Base-by-base conservation (phyloP, 1,140 invertebrate species). In the Patella vulgata region DNA sequence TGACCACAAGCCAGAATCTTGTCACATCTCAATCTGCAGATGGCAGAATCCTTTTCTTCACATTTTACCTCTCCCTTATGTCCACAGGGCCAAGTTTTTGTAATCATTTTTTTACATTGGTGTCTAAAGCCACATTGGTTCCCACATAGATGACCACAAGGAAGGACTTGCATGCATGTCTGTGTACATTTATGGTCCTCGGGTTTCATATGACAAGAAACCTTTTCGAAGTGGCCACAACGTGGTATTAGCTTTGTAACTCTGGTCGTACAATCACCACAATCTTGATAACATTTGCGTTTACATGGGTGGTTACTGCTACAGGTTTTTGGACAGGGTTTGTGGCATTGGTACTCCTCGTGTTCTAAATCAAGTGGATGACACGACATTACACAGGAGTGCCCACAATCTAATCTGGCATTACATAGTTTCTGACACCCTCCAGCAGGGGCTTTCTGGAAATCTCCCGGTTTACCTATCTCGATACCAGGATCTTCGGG, bases 231-330 rank as follows among this genome's bases (percentile, higher is more conserved):
- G 54, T 72, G 70, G 1, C 66, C 63, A 63, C 70, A 72, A 1
- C 94, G 92, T 82, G 91, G 93, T 39, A 94, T 87, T 44, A 92
- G 83, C 83, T 94, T 95, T 44, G 88, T 84, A 46, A 86, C 88
- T n/a, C 85, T 87, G 12, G 94, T 78, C 83, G 93, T 93, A 8
- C 93, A 67, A 1, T 48, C 31, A n/a, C 93, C 75, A 93, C 89
- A 43, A 86, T 87, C 19, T 85, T 86, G 11, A 88, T 80, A 9
- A 78, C 62, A 67, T 75, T 74, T 78, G 89, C 92, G 60, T 92
- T 83, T 0, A 94, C 92, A 12, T 93, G 82, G 0, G 92, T 92
- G 93, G 75, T 95, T 48, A 66, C 80, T 81, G 6, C 59, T 28
- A 0, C 55, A 57, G 58, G 78, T 82, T 39, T 74, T 79, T 33